Conservation (phyloP, 2,797 vertebrate genomes). For the Thaleichthys pacificus region DNA sequence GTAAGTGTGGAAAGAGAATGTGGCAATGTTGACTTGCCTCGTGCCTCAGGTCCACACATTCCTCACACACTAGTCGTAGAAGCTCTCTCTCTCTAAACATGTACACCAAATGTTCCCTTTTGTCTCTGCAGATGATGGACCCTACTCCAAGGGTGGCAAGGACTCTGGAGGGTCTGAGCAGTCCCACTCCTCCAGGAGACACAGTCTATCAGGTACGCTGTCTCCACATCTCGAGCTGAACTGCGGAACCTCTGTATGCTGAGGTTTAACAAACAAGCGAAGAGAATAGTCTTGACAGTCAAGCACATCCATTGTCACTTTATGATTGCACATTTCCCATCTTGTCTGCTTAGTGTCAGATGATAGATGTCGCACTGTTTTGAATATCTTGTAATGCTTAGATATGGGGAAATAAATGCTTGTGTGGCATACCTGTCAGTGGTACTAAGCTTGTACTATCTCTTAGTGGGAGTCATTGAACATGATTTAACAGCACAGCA, state of each 20-base stretch:
- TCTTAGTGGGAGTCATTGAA: conserved; percentile 27
- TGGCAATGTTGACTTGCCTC: conserved; percentile 26
- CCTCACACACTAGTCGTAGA: conserved; percentile 13
- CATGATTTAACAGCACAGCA: conserved; percentile 57
- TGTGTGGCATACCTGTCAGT: conserved; percentile 61
- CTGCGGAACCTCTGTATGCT: too few species aligned
- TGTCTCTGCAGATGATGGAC: conserved; percentile 86
- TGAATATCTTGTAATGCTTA: conserved; percentile 48
- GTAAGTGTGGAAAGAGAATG: conserved; percentile 26
- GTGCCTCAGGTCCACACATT: conserved; percentile 37
- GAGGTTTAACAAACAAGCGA: neutral
- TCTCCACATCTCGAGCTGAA: neutral
- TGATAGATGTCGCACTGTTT: conserved; percentile 39
- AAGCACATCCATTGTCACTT: neutral
- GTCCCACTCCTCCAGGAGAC: conserved; percentile 83
- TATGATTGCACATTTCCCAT: conserved; percentile 15
- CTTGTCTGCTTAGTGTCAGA: neutral
- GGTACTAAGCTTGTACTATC: conserved; percentile 36
- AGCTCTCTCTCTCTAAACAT: conserved; percentile 15
- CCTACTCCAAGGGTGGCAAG: conserved; percentile 91
- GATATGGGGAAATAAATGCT: conserved; percentile 55
- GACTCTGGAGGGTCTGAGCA: conserved; percentile 78
- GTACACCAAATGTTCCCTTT: conserved; percentile 30
- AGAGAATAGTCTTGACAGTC: neutral
- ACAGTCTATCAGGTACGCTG: conserved; percentile 91